phyloP scores from a whole-genome alignment of 1,140 invertebrate species.

The Pseudomyrmex cubaensis region DNA sequence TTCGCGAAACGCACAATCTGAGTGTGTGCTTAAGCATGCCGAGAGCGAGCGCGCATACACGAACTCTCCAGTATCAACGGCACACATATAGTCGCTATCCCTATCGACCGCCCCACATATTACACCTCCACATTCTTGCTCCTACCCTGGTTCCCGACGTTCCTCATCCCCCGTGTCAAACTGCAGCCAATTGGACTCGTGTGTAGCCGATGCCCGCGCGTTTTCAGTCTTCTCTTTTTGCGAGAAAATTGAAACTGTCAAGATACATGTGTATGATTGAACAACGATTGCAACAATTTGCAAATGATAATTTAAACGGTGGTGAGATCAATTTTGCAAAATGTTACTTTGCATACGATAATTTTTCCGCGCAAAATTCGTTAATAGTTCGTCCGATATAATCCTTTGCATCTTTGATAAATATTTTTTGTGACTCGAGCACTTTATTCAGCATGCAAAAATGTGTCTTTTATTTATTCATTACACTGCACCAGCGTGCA shows the following conservation, averaged over 20 bases:
- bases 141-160: slow-evolving; percentile 54
- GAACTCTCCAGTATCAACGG: slow-evolving; percentile 39
- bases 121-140: slow-evolving; percentile 58
- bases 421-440: no score
- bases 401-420: no score
- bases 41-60: slow-evolving; percentile 4
- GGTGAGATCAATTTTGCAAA: no score
- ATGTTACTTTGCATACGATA: no score
- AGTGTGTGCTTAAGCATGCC: slow-evolving; percentile 38
- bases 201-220: slow-evolving; percentile 36
- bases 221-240: background rate
- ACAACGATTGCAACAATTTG: background rate
- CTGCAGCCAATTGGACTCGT: slow-evolving; percentile 70
- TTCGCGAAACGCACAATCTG: background rate
- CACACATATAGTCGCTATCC: slow-evolving; percentile 43
- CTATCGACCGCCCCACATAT: slow-evolving; percentile 78
- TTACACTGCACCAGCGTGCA: no score
- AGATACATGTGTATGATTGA: background rate
- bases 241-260: background rate
- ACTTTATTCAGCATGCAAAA: no score
- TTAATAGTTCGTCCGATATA: no score
- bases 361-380: no score
- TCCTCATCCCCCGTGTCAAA: slow-evolving; percentile 63
- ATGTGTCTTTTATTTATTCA: no score
- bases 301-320: background rate